phyloP scores from a whole-genome alignment of 1,140 invertebrate species.

The Drosophila kohkoa region DNA sequence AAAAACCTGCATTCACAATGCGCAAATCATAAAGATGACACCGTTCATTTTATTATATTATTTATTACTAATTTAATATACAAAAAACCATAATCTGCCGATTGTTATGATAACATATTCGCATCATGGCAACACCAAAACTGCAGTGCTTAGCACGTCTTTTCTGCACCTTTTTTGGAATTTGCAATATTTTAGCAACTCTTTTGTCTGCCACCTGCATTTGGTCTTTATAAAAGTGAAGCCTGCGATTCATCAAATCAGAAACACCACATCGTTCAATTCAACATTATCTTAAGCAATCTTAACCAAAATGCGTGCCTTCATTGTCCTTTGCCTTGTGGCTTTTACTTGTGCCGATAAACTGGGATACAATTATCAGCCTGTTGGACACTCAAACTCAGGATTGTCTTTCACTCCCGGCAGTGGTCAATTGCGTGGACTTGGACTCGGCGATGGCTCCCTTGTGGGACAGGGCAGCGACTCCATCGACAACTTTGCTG shows the following conservation, averaged over 20 bases:
- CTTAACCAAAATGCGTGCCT: conserved; percentile 56
- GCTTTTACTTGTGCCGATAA: conserved; percentile 69
- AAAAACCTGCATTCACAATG: conserved; percentile 41
- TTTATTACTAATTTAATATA: conserved; percentile 63
- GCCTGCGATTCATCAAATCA: conserved; percentile 33
- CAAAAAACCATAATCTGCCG: conserved; percentile 52
- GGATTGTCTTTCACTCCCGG: conserved; percentile 63
- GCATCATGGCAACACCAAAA: not conserved
- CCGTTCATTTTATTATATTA: conserved; percentile 57
- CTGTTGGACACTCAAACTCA: conserved; percentile 54
- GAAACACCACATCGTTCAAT: conserved; percentile 55
- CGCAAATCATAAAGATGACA: conserved; percentile 56
- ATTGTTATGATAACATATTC: conserved; percentile 43
- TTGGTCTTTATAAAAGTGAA: conserved; percentile 56
- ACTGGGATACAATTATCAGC: conserved; percentile 76
- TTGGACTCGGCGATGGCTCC: not conserved
- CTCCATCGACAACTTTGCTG: conserved; percentile 24
- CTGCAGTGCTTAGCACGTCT: conserved; percentile 24
- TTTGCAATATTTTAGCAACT: conserved; percentile 18
- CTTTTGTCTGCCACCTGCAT: conserved; percentile 53
- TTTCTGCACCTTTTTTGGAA: not conserved
- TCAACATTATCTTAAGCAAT: conserved; percentile 24
- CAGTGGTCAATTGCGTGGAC: conserved; percentile 17
- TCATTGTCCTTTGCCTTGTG: conserved; percentile 61
- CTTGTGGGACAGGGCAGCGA: conserved; percentile 27